These are phyloP conservation scores for Uria lomvia DNA, from an alignment of 2,113 vertebrate genomes.

Conservation along the genomic window DNA sequence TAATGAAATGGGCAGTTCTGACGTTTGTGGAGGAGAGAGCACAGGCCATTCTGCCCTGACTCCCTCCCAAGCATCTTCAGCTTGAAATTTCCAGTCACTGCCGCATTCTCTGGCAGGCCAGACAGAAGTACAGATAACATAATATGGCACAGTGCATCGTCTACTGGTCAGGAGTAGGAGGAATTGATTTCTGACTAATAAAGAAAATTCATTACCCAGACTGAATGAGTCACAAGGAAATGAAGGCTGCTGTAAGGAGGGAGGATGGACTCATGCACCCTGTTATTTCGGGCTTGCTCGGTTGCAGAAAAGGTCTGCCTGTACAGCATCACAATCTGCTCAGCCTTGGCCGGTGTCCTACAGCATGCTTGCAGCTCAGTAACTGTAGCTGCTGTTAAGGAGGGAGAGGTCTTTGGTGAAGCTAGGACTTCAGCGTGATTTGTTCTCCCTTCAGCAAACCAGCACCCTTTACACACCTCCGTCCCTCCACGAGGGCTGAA, in stretches of 20 bases:
- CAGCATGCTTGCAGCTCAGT: not conserved
- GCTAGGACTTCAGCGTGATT: not conserved
- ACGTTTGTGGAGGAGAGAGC: not conserved
- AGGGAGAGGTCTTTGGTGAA: not conserved
- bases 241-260: slow-evolving; percentile 18
- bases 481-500: not conserved
- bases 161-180: slow-evolving; percentile 38
- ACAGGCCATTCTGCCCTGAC: not conserved
- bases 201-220: slow-evolving; percentile 47
- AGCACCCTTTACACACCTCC: not conserved
- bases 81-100: not conserved
- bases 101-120: not conserved
- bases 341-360: not conserved
- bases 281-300: not conserved
- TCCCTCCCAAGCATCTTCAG: not conserved
- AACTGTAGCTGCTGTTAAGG: not conserved
- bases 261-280: slow-evolving; percentile 13
- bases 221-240: slow-evolving; percentile 46
- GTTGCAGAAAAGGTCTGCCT: not conserved
- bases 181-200: slow-evolving; percentile 61
- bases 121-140: not conserved
- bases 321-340: not conserved
- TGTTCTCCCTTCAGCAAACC: not conserved
- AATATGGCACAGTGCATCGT: not conserved
- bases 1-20: not conserved